Evolutionary conservation across 2,888 invertebrate species (phyloP), one percentile per base, ranked within the genome.

Genomic region (Erebia ligea): DNA sequence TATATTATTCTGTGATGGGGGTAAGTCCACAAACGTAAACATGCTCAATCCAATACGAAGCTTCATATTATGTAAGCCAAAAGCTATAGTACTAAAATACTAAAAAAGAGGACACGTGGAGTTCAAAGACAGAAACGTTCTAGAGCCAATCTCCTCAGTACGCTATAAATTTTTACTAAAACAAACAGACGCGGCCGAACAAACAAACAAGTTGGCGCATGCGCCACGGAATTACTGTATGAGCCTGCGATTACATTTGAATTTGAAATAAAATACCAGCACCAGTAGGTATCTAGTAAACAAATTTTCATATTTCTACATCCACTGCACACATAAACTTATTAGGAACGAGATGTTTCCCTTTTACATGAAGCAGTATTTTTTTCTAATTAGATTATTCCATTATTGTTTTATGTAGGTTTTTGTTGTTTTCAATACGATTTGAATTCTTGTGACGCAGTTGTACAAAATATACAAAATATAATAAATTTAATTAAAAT

Each of bases 141-240:
- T 79, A 79, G 80, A 79, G 81, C 78, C 81, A 84, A 85, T 86
- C 85, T 85, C 82, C 78, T 80, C 83, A 82, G 82, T 86, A 81
- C 83, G 85, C 85, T 82, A 86, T 88, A 88, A 86, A 85, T 89
- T 90, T 88, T 88, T 88, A 86, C 82, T 86, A 87, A 89, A 89
- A 87, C 87, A 90, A 90, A 90, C 89, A 89, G 77, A 81, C 81
- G 76, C 75, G 81, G 81, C 78, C 56, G 80, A 83, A 77, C 80
- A 86, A 86, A 87, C 86, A 89, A 87, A 89, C 85, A 84, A 71
- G 72, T 67, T 54, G 42, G 77, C 84, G 82, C 85, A 84, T 84
- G 85, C 84, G 84, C 78, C 75, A 72, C 73, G 75, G 76, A 34
- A 76, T 76, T 54, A 67, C 57, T 63, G 48, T 52, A 59, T 65